Percentiles rank a stretch among this genome's conserved stretches.
phyloP scores from a whole-genome alignment of 2,113 vertebrate genomes.

The Eulacestoma nigropectus region DNA sequence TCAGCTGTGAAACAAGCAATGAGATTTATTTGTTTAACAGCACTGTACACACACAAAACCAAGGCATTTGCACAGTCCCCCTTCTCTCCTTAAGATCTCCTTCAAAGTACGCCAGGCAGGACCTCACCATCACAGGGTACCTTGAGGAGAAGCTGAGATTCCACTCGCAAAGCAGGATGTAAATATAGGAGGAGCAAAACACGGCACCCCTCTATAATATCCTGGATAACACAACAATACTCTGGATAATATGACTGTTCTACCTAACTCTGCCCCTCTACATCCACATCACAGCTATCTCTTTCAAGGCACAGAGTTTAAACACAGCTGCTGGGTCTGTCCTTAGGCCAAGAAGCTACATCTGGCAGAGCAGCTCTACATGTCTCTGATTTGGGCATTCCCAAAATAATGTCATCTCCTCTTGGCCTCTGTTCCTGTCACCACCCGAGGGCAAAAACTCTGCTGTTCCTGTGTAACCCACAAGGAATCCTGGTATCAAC shows the following conservation, averaged over 20 bases:
- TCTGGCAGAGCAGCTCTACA: neutral
- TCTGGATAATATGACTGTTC: neutral
- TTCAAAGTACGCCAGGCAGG: neutral
- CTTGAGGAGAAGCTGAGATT: neutral
- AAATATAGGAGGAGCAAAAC: neutral
- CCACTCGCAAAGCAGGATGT: neutral
- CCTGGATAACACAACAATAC: neutral
- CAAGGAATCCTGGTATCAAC: neutral
- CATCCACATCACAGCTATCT: neutral
- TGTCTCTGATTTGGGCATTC: neutral
- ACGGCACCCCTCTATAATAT: neutral
- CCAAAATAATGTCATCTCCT: neutral
- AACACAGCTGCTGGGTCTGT: neutral
- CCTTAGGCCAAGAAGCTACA: neutral
- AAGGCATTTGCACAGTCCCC: neutral
- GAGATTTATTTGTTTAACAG: neutral
- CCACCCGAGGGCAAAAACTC: neutral
- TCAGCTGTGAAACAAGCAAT: neutral
- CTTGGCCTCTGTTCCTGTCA: neutral
- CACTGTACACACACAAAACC: neutral
- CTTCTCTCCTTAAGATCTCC: neutral
- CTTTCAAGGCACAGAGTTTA: neutral
- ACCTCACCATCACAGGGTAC: neutral
- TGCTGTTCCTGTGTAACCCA: neutral
- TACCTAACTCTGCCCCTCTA: neutral